Conservation (phyloP, 1,140 invertebrate species). For the Aricia agestis region DNA sequence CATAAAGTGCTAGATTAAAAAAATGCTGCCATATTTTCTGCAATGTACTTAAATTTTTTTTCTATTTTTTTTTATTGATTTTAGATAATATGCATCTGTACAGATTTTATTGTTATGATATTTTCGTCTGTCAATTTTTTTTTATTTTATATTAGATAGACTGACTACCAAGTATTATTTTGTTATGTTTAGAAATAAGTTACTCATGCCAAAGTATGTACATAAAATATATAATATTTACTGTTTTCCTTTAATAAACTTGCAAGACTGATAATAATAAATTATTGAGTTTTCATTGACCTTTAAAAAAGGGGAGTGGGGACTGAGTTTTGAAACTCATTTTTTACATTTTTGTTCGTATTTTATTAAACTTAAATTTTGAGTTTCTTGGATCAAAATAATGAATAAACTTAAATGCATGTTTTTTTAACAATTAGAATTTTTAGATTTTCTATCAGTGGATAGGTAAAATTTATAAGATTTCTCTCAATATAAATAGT, state of each 20-base stretch:
- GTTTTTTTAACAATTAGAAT: too few species aligned
- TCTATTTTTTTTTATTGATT: not conserved
- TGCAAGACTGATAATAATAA: slow-evolving; percentile 17
- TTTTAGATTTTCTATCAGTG: too few species aligned
- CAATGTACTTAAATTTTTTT: too few species aligned
- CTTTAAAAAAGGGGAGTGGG: too few species aligned
- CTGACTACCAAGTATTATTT: slow-evolving; percentile 61
- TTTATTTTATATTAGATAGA: slow-evolving; percentile 30
- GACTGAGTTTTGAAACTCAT: too few species aligned
- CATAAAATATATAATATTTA: slow-evolving; percentile 9
- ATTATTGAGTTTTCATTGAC: slow-evolving; percentile 23
- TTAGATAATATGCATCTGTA: not conserved
- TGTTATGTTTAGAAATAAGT: slow-evolving; percentile 32
- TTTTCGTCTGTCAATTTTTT: not conserved
- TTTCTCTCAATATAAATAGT: too few species aligned
- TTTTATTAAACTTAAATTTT: too few species aligned
- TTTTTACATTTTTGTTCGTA: too few species aligned
- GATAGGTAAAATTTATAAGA: too few species aligned
- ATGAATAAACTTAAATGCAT: too few species aligned
- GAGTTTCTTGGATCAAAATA: too few species aligned
- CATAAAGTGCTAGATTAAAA: not conserved
- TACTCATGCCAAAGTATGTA: slow-evolving; percentile 41
- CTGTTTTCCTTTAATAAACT: slow-evolving; percentile 23
- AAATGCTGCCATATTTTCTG: not conserved
- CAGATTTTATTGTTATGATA: not conserved